These are phyloP conservation scores for Echiichthys vipera DNA, from an alignment of 2,797 vertebrate species.

Conservation along the genomic window DNA sequence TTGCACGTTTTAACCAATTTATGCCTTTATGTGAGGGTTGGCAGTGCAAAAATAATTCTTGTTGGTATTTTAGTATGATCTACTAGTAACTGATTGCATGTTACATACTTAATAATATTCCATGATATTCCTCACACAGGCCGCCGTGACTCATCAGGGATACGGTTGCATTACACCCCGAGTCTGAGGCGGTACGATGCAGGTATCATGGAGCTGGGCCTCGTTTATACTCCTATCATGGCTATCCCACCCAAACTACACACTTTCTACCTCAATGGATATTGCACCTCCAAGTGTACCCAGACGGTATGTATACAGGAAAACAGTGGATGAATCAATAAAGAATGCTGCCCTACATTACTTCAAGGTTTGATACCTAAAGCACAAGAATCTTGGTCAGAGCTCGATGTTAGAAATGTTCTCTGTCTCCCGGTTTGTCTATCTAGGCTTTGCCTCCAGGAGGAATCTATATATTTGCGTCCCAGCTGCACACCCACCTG, in stretches of 20 bases:
- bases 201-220: slow-evolving; percentile 96
- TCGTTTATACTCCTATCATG: slow-evolving; percentile 96
- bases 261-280: slow-evolving; percentile 88
- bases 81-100: not conserved
- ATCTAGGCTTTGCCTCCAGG: slow-evolving; percentile 87
- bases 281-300: slow-evolving; percentile 94
- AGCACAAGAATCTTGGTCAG: not conserved
- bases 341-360: no score
- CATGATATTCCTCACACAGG: slow-evolving; percentile 72
- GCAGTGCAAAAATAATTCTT: not conserved
- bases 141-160: slow-evolving; percentile 90
- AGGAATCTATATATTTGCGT: slow-evolving; percentile 94
- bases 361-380: slow-evolving; percentile 6
- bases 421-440: not conserved
- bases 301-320: slow-evolving; percentile 86
- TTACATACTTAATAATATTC: slow-evolving; percentile 6
- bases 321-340: no score
- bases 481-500: slow-evolving; percentile 97
- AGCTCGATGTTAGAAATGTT: not conserved
- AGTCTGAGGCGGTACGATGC: slow-evolving; percentile 87
- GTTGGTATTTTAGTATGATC: not conserved
- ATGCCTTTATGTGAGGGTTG: not conserved
- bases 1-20: not conserved
- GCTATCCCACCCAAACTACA: slow-evolving; percentile 91
- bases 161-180: slow-evolving; percentile 91